Evolutionary conservation across 2,797 vertebrate species (phyloP).

Genomic region (Myotis myotis): DNA sequence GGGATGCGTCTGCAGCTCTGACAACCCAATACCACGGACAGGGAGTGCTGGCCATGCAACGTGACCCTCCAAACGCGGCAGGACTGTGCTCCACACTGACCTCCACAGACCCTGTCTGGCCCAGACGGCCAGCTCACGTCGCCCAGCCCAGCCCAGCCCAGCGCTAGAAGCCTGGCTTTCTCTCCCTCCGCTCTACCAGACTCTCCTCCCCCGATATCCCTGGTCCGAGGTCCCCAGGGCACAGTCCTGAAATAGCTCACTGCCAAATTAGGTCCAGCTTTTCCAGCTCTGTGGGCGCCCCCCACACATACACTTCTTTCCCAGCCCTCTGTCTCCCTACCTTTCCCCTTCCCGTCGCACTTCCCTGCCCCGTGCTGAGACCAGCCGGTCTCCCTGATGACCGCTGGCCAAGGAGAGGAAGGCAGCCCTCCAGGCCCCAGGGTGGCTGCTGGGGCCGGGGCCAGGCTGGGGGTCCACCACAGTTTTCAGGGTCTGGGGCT

Average conservation of each 20-base stretch:
- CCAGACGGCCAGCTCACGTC: neutral
- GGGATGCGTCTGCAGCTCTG: neutral
- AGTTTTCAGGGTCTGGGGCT: neutral
- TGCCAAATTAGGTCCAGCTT: slow-evolving; percentile 47
- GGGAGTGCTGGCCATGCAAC: rapidly evolving
- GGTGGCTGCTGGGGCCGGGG: too few species aligned
- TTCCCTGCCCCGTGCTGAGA: neutral
- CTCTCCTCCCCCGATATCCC: neutral
- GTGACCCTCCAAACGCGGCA: neutral
- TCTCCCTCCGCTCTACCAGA: neutral
- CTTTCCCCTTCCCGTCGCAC: neutral
- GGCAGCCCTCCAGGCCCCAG: neutral
- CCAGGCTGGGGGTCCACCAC: neutral
- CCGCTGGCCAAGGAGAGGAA: neutral
- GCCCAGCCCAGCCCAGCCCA: neutral
- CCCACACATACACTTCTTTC: neutral
- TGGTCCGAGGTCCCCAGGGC: slow-evolving; percentile 46
- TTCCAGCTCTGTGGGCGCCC: neutral
- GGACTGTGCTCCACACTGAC: neutral
- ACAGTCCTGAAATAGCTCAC: slow-evolving; percentile 60
- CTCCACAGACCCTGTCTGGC: neutral
- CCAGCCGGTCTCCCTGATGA: slow-evolving; percentile 27
- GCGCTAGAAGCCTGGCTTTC: neutral
- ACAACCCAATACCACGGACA: neutral
- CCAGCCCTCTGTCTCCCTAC: slow-evolving; percentile 32